Base-by-base conservation (phyloP, 2,113 vertebrate species). In the Lagenorhynchus albirostris region DNA sequence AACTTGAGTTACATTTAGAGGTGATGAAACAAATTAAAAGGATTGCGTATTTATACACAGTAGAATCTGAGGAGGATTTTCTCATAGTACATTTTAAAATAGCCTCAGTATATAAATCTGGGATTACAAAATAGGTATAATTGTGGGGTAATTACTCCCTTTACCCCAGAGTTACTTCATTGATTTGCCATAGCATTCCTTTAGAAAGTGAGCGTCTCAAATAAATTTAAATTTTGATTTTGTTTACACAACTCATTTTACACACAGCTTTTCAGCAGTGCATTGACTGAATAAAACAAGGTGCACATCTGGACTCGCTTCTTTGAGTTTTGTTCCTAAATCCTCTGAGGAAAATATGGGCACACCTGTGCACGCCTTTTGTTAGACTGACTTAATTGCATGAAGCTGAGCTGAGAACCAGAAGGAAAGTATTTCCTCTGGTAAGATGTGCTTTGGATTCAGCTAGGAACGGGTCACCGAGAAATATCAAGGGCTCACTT, bases 1-100 rank as follows among this genome's bases (percentile, higher is more conserved):
- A 76, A 86, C 71, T 93, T 79, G 88, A 86, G 58, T 94, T 96
- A n/a, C 36, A 14, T 65, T 95, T 84, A 81, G 38, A 89, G 33
- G n/a, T 17, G 29, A 84, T 33, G 31, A 94, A 71, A 55, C 63
- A 67, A 58, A 58, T 44, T 12, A 23, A 84, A 44, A 91, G 38
- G 11, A 50, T 53, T 26, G 15, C 0, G 0, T 85, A 13, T 93
- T 89, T 36, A 53, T 60, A 20, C 26, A n/a, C 3, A n/a, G 55
- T 25, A 41, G 77, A 93, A 68, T 50, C 33, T 3, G 26, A 47
- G 17, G n/a, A 93, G 44, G 26, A 11, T 36, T 86, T 94, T 63
- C 11, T 44, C 41, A 15, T 11, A 23, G 47, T 17, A n/a, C 5
- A 14, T 55, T 55, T 93, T 60, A 8, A 62, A 81, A 76, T 58